These are phyloP conservation scores for Odontamblyopus lacepedii DNA, from an alignment of 2,797 vertebrate species.

Conservation along the genomic window DNA sequence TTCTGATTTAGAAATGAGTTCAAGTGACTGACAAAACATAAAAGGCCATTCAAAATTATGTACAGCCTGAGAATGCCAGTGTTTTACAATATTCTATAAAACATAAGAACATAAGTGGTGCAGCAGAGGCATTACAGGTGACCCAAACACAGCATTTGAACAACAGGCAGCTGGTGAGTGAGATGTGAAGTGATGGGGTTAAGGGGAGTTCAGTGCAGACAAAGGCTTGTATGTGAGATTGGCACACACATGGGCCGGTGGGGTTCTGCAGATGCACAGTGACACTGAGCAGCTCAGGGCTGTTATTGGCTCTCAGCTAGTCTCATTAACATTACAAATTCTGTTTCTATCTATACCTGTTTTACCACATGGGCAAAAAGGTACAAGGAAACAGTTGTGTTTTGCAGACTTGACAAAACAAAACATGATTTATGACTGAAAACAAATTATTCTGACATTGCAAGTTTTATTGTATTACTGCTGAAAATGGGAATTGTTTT, in stretches of 20 bases:
- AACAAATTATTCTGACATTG: background rate
- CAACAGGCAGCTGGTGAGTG: background rate
- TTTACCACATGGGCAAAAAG: background rate
- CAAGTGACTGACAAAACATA: slow-evolving; percentile 7
- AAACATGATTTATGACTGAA: background rate
- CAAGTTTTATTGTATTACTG: background rate
- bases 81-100: no score
- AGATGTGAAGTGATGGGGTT: slow-evolving; percentile 1
- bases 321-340: slow-evolving; percentile 45
- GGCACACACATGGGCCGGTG: background rate
- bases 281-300: slow-evolving; percentile 22
- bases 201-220: background rate
- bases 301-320: background rate
- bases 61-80: background rate
- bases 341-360: background rate
- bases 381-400: background rate
- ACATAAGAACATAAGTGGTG: background rate
- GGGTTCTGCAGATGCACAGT: slow-evolving; percentile 1
- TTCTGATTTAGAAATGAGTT: slow-evolving; percentile 1
- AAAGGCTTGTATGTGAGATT: slow-evolving; percentile 6
- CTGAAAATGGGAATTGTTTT: no score
- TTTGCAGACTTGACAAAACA: background rate
- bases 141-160: background rate
- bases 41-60: background rate
- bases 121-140: background rate